These are phyloP conservation scores for Disparrhopalites patrizii DNA, from an alignment of 2,888 invertebrate species.

Conservation along the genomic window DNA sequence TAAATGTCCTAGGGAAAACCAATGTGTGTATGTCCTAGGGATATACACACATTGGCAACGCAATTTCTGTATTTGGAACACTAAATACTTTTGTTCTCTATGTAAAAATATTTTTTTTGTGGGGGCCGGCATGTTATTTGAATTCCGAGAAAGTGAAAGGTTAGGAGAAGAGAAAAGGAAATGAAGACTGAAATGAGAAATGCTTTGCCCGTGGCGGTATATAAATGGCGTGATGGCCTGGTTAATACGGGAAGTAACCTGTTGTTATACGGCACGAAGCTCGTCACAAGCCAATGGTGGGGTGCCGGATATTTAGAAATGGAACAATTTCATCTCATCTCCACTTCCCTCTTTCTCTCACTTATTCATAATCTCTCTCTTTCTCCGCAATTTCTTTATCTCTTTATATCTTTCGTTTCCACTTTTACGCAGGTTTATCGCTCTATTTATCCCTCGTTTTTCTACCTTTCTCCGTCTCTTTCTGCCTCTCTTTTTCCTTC, in stretches of 20 bases:
- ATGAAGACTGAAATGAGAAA: slow-evolving; percentile 1
- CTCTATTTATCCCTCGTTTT: background rate
- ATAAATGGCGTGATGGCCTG: too few species aligned
- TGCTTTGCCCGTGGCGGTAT: too few species aligned
- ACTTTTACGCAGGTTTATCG: too few species aligned
- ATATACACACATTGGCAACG: too few species aligned
- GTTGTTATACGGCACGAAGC: too few species aligned
- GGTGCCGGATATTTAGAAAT: background rate
- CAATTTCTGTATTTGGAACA: too few species aligned
- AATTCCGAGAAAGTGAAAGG: background rate
- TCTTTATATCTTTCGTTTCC: background rate
- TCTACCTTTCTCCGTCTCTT: background rate
- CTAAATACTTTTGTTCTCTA: too few species aligned
- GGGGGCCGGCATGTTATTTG: too few species aligned
- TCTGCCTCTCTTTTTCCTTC: background rate
- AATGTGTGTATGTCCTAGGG: too few species aligned
- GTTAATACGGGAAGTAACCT: too few species aligned
- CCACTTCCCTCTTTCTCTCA: background rate
- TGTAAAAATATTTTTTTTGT: too few species aligned
- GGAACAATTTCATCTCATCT: background rate
- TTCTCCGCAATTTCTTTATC: background rate
- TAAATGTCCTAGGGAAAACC: too few species aligned
- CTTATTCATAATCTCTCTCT: background rate
- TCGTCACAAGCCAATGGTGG: background rate
- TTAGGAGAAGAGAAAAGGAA: background rate